These are phyloP conservation scores for Lutraria lutraria DNA, from an alignment of 2,888 invertebrate genomes.

Conservation along the genomic window DNA sequence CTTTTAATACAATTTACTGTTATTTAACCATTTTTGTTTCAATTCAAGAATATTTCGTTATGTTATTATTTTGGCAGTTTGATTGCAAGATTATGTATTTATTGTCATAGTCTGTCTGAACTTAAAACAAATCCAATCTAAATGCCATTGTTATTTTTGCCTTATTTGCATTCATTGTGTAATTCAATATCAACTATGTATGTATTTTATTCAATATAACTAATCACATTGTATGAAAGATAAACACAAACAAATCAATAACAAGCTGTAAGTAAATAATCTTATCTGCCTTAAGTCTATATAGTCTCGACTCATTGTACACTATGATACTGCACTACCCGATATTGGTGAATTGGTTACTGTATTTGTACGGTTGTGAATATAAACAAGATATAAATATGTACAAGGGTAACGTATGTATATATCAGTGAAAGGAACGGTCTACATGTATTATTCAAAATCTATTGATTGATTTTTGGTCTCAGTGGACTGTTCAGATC, in stretches of 20 bases:
- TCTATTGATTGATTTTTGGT: conserved; percentile 44
- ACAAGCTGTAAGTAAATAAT: background rate
- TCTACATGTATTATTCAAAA: conserved; percentile 41
- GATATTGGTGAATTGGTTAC: conserved; percentile 15
- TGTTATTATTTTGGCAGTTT: too few species aligned
- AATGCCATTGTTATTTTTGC: background rate
- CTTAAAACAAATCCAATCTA: background rate
- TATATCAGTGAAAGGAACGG: conserved; percentile 2
- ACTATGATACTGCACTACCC: background rate
- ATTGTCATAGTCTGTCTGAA: background rate
- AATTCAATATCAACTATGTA: conserved; percentile 1
- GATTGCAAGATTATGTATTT: too few species aligned
- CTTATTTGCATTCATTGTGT: background rate
- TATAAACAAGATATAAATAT: conserved; percentile 46
- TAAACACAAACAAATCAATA: conserved; percentile 29
- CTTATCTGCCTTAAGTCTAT: background rate
- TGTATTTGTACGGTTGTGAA: conserved; percentile 29
- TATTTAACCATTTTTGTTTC: too few species aligned
- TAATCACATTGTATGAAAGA: conserved; percentile 2
- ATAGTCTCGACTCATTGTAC: background rate
- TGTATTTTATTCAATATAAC: background rate
- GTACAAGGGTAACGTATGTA: conserved; percentile 20
- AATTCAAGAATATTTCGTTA: too few species aligned
- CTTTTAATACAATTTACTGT: too few species aligned
- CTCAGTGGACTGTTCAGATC: conserved; percentile 35